phyloP scores from a whole-genome alignment of 2,888 invertebrate species.

The Xylophagus ater region DNA sequence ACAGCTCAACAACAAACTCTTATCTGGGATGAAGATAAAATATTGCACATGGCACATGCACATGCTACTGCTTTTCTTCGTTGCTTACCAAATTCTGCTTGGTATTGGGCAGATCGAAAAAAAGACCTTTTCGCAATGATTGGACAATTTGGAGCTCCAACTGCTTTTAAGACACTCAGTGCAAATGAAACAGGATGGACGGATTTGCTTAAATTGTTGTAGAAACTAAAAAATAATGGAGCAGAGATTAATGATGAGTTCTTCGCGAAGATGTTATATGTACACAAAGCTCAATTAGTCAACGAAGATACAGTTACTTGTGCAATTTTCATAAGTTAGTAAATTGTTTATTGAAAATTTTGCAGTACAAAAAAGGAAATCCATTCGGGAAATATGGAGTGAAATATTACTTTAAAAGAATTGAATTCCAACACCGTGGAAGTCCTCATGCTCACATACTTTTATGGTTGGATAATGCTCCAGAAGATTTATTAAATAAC shows the following conservation, averaged over 20 bases:
- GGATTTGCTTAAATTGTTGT: constrained; percentile 26
- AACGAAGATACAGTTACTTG: constrained; percentile 24
- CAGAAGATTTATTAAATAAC: constrained; percentile 10
- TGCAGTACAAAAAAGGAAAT: constrained; percentile 13
- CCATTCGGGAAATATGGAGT: constrained; percentile 18
- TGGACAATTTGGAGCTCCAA: constrained; percentile 31
- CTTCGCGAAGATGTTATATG: constrained; percentile 2
- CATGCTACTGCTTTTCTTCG: too few relatives aligned
- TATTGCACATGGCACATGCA: not conserved
- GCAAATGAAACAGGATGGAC: constrained; percentile 35
- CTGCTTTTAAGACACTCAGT: constrained; percentile 33
- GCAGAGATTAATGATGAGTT: constrained; percentile 2
- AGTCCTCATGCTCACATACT: constrained; percentile 35
- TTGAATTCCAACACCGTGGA: constrained; percentile 34
- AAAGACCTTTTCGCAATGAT: constrained; percentile 36
- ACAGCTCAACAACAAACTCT: not conserved
- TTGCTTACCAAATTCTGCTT: constrained; percentile 29
- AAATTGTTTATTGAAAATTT: constrained; percentile 1
- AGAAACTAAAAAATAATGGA: constrained; percentile 20
- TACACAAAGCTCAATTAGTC: constrained; percentile 15
- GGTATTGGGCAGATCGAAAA: constrained; percentile 31
- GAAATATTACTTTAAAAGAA: constrained; percentile 24
- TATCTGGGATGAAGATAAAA: not conserved
- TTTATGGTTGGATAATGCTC: constrained; percentile 32
- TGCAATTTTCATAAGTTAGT: constrained; percentile 22